phyloP scores from a whole-genome alignment of 1,140 invertebrate species.

The Bombus waltoni region DNA sequence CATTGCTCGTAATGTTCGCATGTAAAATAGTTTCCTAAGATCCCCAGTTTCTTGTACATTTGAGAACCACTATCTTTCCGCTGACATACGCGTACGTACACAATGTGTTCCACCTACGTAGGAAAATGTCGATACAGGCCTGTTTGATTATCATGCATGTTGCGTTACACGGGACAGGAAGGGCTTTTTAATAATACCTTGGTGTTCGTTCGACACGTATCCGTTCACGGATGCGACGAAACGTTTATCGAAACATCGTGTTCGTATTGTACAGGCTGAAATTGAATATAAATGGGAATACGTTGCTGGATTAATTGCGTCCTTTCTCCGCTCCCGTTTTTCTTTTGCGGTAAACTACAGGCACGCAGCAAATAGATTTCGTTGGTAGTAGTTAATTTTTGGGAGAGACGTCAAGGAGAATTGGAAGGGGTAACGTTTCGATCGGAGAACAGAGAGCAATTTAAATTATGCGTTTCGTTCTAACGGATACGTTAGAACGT shows the following conservation, averaged over 20 bases:
- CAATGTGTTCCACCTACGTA: slow-evolving; percentile 49
- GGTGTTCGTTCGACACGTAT: slow-evolving; percentile 23
- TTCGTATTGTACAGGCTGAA: background rate
- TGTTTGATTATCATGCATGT: slow-evolving; percentile 57
- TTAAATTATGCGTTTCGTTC: background rate
- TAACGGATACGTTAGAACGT: background rate
- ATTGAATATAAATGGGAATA: slow-evolving; percentile 43
- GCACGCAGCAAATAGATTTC: background rate
- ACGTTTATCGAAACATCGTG: slow-evolving; percentile 6
- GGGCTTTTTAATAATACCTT: slow-evolving; percentile 55
- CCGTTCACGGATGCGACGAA: background rate
- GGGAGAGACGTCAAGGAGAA: background rate
- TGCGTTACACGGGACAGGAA: slow-evolving; percentile 51
- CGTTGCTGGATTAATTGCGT: slow-evolving; percentile 6
- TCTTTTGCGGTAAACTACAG: too few relatives aligned
- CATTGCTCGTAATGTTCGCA: background rate
- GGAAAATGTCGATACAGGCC: slow-evolving; percentile 33
- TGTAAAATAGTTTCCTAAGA: background rate
- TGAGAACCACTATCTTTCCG: slow-evolving; percentile 20
- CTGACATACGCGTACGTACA: background rate
- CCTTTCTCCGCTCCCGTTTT: too few relatives aligned
- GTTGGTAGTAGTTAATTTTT: background rate
- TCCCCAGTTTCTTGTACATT: background rate
- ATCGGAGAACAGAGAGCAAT: background rate
- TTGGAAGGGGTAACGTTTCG: background rate